Percentiles rank a stretch among this genome's conserved stretches.
Conservation (phyloP, 2,888 invertebrate genomes). For the Eupithecia subumbrata region DNA sequence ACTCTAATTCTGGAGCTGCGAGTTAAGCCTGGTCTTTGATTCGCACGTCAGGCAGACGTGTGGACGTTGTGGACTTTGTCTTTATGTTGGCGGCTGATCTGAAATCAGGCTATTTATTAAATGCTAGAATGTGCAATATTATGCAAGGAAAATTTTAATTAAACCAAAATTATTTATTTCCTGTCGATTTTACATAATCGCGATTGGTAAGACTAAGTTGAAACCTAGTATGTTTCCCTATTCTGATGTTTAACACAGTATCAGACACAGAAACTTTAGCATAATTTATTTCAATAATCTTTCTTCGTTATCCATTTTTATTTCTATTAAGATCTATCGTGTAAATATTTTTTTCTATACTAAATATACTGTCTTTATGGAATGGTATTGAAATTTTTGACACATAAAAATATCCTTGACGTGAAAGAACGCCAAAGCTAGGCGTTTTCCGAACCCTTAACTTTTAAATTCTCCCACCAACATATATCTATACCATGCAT, state of each 20-base stretch:
- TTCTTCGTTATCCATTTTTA: too few species aligned
- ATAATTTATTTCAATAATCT: too few species aligned
- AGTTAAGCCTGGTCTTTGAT: slow-evolving; percentile 61
- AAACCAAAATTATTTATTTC: too few species aligned
- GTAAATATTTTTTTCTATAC: too few species aligned
- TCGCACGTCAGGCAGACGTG: slow-evolving; percentile 56
- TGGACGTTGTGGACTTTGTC: slow-evolving; percentile 65
- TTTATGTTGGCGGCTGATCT: slow-evolving; percentile 47
- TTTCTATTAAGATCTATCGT: too few species aligned
- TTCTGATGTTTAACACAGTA: too few species aligned
- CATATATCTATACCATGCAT: slow-evolving; percentile 58
- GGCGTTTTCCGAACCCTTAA: not conserved
- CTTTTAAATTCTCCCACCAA: not conserved
- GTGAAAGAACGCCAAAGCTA: not conserved
- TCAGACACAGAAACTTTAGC: too few species aligned
- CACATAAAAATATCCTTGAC: not conserved
- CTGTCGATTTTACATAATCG: too few species aligned
- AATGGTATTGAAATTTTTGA: too few species aligned
- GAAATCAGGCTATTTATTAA: not conserved
- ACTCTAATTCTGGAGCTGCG: slow-evolving; percentile 59
- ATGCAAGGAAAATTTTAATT: not conserved
- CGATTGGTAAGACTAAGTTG: too few species aligned
- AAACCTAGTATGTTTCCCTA: too few species aligned
- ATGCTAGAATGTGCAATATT: not conserved
- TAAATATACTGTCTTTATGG: too few species aligned